Evolutionary conservation across 2,797 vertebrate genomes (phyloP), one percentile per base, ranked within the genome.

Genomic region (Gobio occitaniae): DNA sequence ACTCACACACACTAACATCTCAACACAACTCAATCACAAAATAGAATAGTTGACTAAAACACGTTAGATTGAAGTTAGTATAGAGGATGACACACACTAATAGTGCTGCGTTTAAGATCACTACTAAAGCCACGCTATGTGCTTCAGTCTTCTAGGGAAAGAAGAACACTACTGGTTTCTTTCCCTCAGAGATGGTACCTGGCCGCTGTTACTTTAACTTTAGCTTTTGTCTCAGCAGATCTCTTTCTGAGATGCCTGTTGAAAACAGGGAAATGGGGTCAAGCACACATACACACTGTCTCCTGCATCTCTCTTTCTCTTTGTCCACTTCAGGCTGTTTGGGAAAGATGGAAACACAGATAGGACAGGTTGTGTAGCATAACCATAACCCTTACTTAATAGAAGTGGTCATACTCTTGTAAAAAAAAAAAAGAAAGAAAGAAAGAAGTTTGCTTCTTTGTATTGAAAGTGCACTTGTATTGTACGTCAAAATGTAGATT

Each of bases 231-330:
- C 93, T 93, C 94, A 86, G 95, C 92, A 1, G 93, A 92, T 84
- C 88, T 92, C 93, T 93, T 97, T 96, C 91, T 96, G 88, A 96
- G 90, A 90, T 83, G 90, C 95, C 97, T 98, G 96, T 82, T 87
- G 91, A 93, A 96, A 93, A 96, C 85, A 90, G 29, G 77, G 87
- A 92, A 16, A 80, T 80, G 32, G 65, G 78, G 69, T 84, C 80
- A 86, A 50, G 78, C 52, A 83, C 38, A 68, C 56, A 63, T 11
- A 76, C 48, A 71, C 25, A 47, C 11, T 6, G 50, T 19, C n/a
- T 75, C 16, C 44, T 10, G 7, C 2, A 21, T 36, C 12, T 41
- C 13, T 54, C 65, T 54, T 50, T 50, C 38, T 59, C 17, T 56
- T 38, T 61, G 38, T 54, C 32, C 48, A 56, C 36, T 48, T 77